These are phyloP conservation scores for Meiosimyza platycephala DNA, from an alignment of 2,888 invertebrate genomes.

Conservation along the genomic window DNA sequence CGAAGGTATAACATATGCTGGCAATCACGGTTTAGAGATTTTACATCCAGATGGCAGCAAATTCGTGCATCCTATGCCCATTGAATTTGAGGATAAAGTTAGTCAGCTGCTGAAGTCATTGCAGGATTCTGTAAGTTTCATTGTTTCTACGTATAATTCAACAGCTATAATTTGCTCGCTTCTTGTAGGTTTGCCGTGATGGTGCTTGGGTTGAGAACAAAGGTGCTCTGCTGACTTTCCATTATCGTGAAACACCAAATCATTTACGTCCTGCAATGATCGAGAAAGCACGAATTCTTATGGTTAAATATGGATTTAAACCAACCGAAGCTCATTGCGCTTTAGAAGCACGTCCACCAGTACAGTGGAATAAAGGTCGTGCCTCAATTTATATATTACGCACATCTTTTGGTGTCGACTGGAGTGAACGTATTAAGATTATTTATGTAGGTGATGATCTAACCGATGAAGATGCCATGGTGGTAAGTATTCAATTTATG, in stretches of 20 bases:
- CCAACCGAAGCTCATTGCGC: conserved; percentile 87
- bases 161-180: conserved; percentile 6
- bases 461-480: conserved; percentile 92
- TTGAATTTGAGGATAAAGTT: conserved; percentile 84
- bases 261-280: conserved; percentile 76
- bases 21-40: conserved; percentile 89
- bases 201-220: conserved; percentile 95
- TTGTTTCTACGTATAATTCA: neutral
- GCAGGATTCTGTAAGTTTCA: conserved; percentile 77
- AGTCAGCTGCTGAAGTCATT: conserved; percentile 80
- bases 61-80: conserved; percentile 91
- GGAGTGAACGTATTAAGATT: conserved; percentile 89
- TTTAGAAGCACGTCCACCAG: conserved; percentile 90
- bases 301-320: conserved; percentile 81
- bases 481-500: conserved; percentile 69
- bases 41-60: conserved; percentile 90
- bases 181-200: conserved; percentile 78
- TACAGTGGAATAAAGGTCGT: conserved; percentile 90
- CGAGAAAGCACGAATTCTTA: conserved; percentile 78
- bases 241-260: conserved; percentile 85
- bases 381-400: conserved; percentile 91
- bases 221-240: conserved; percentile 87
- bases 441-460: conserved; percentile 91
- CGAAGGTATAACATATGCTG: conserved; percentile 90
- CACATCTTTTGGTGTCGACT: conserved; percentile 90